phyloP scores from a whole-genome alignment of 2,888 invertebrate genomes.

The Drosophila emarginata region DNA sequence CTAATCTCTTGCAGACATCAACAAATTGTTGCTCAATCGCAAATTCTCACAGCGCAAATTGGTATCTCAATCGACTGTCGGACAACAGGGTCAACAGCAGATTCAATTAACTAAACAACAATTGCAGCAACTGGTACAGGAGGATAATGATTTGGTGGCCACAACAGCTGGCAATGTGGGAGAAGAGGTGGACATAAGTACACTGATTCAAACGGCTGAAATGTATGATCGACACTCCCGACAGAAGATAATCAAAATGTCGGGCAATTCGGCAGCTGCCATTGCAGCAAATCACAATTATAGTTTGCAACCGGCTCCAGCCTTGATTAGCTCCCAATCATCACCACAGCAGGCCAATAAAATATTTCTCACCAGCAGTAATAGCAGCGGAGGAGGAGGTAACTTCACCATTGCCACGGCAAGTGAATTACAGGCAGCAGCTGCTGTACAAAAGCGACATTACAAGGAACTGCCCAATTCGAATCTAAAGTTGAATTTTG shows the following conservation, averaged over 20 bases:
- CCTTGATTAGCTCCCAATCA: conserved; percentile 80
- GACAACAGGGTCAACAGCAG: conserved; percentile 73
- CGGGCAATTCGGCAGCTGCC: conserved; percentile 79
- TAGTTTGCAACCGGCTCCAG: conserved; percentile 81
- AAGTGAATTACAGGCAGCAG: conserved; percentile 73
- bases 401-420: conserved; percentile 80
- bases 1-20: conserved; percentile 72
- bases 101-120: conserved; percentile 79
- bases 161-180: conserved; percentile 45
- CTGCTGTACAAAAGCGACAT: conserved; percentile 78
- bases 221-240: conserved; percentile 56
- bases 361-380: conserved; percentile 79
- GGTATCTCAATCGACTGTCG: conserved; percentile 51
- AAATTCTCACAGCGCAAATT: conserved; percentile 81
- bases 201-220: conserved; percentile 36
- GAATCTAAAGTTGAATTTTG: conserved; percentile 82
- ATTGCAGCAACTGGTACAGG: conserved; percentile 66
- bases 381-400: conserved; percentile 62
- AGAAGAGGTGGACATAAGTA: conserved; percentile 45
- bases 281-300: conserved; percentile 82
- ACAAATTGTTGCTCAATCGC: conserved; percentile 79
- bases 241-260: conserved; percentile 80
- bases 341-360: conserved; percentile 78
- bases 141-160: conserved; percentile 72
- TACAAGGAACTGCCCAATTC: conserved; percentile 80